These are phyloP conservation scores for Peromyscus californicus DNA, from an alignment of 2,113 vertebrate genomes.

Conservation along the genomic window DNA sequence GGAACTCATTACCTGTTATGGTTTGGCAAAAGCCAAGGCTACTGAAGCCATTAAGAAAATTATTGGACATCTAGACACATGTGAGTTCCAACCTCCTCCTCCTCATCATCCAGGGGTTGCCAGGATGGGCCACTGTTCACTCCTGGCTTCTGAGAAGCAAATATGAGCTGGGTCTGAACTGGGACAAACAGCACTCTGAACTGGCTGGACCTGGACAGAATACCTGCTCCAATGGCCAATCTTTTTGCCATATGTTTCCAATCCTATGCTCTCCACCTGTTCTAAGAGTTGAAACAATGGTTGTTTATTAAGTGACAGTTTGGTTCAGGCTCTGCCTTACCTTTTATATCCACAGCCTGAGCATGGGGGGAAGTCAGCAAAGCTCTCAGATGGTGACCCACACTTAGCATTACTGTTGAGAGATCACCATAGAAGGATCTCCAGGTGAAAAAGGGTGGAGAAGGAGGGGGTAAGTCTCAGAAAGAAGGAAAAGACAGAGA, in stretches of 20 bases:
- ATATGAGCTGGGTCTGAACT: fast-evolving
- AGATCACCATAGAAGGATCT: not conserved
- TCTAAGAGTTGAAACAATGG: not conserved
- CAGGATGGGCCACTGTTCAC: fast-evolving
- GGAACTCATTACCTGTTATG: fast-evolving
- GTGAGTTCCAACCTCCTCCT: not conserved
- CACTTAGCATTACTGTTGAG: too few species aligned
- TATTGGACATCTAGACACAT: not conserved
- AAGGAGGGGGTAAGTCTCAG: too few species aligned
- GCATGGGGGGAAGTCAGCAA: not conserved
- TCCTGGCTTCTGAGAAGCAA: fast-evolving
- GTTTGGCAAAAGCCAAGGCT: not conserved
- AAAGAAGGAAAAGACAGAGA: not conserved
- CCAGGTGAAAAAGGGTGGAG: not conserved
- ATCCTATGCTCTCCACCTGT: fast-evolving
- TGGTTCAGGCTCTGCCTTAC: too few species aligned
- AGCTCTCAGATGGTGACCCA: not conserved
- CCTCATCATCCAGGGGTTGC: not conserved
- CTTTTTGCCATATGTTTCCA: fast-evolving
- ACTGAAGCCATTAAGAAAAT: fast-evolving
- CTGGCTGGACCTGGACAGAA: fast-evolving
- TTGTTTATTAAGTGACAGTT: not conserved
- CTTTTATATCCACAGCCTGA: too few species aligned
- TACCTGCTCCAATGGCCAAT: fast-evolving
- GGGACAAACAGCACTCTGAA: fast-evolving